These are phyloP conservation scores for Sterna hirundo DNA, from an alignment of 2,113 vertebrate species.

Conservation along the genomic window DNA sequence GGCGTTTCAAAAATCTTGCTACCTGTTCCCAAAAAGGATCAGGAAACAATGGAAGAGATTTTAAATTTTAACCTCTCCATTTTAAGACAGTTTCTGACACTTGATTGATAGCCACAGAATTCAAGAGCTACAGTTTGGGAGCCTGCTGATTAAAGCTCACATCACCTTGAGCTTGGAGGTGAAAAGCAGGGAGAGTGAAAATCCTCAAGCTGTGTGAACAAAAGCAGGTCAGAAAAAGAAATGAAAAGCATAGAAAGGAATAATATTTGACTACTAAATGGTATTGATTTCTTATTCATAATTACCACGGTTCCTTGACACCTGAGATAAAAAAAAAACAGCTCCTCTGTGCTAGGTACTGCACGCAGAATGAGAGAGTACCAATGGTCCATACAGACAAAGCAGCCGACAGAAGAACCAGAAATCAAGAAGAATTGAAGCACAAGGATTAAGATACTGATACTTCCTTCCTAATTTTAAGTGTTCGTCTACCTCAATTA, in stretches of 20 bases:
- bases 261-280: not conserved
- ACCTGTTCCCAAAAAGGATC: not conserved
- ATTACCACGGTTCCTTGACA: not conserved
- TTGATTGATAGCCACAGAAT: not conserved
- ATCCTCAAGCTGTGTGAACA: not conserved
- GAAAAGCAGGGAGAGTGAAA: not conserved
- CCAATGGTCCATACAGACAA: fast-evolving
- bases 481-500: not conserved
- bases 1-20: not conserved
- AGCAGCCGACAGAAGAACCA: not conserved
- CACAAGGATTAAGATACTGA: not conserved
- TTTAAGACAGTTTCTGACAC: not conserved
- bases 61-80: not conserved
- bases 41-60: not conserved
- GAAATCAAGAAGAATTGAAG: not conserved
- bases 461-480: not conserved
- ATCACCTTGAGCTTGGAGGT: not conserved
- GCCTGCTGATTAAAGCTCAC: not conserved
- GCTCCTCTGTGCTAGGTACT: not conserved
- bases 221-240: not conserved
- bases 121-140: not conserved
- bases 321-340: not conserved
- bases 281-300: not conserved
- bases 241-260: not conserved
- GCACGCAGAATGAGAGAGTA: not conserved